A percentile compares a stretch with the other conserved stretches of the same genome.
These are phyloP conservation scores for Ptychobarbus kaznakovi DNA, from an alignment of 2,797 vertebrate species.

Conservation along the genomic window DNA sequence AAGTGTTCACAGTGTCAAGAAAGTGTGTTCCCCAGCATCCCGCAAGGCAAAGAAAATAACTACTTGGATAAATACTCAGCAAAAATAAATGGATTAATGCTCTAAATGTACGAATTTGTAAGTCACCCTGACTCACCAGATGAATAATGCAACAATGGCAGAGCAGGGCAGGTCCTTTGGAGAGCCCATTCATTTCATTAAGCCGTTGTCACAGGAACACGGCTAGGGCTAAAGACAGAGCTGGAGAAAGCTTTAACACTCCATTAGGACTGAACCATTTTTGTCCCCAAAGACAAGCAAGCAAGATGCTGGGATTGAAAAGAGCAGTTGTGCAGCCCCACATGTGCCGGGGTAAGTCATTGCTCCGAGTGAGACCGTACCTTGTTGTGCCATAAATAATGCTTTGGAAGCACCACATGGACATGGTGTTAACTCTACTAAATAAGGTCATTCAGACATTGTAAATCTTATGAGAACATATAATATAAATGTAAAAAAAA, in stretches of 20 bases:
- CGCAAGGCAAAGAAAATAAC: conserved; percentile 33
- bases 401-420: not conserved
- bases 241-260: conserved; percentile 55
- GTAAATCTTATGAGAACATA: not conserved
- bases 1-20: conserved; percentile 16
- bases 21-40: conserved; percentile 30
- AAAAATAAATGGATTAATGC: conserved; percentile 48
- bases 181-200: conserved; percentile 60
- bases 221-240: conserved; percentile 33
- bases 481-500: not conserved
- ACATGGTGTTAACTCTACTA: not conserved
- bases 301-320: conserved; percentile 38
- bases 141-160: conserved; percentile 55
- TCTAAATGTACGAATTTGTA: conserved; percentile 49
- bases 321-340: conserved; percentile 28
- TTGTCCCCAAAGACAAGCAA: conserved; percentile 37
- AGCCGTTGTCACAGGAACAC: conserved; percentile 35
- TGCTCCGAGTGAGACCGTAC: not conserved
- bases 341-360: conserved; percentile 15
- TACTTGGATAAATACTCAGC: conserved; percentile 40
- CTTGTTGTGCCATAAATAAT: conserved; percentile 22
- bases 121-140: conserved; percentile 60
- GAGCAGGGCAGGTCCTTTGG: conserved; percentile 28
- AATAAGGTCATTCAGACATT: conserved; percentile 11
- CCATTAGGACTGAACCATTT: conserved; percentile 51